Conservation (phyloP, 2,113 vertebrate species). For the Trogon melanurus region DNA sequence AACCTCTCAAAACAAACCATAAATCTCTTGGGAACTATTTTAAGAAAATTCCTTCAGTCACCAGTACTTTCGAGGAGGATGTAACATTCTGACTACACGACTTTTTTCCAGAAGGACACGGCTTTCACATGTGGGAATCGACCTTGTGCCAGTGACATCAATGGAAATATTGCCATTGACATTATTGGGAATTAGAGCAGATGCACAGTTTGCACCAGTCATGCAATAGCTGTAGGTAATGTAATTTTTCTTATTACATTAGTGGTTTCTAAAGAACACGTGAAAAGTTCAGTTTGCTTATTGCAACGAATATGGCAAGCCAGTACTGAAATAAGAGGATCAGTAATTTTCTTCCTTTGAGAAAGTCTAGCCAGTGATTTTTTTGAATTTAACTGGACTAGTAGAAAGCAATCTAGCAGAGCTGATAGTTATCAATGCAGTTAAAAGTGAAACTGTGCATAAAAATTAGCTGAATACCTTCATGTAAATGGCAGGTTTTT, state of each 20-base stretch:
- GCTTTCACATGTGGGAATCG: not conserved
- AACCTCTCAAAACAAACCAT: not conserved
- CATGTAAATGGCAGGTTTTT: constrained; percentile 31
- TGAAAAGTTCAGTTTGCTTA: not conserved
- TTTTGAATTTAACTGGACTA: constrained; percentile 42
- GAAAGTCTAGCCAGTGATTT: constrained; percentile 24
- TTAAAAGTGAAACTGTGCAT: constrained; percentile 57
- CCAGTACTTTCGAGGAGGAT: not conserved
- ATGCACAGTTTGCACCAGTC: not conserved
- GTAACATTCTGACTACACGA: not conserved
- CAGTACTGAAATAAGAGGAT: not conserved
- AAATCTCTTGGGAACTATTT: not conserved
- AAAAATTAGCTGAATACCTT: constrained; percentile 51
- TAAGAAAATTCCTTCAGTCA: not conserved
- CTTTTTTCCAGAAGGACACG: not conserved
- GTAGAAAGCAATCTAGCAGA: constrained; percentile 47
- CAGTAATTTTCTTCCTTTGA: constrained; percentile 16
- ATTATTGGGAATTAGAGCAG: not conserved
- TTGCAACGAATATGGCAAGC: not conserved
- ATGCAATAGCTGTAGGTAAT: not conserved
- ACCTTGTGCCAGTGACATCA: not conserved
- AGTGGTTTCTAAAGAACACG: not conserved
- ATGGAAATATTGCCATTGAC: not conserved
- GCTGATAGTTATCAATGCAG: constrained; percentile 64
- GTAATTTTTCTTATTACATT: not conserved